These are phyloP conservation scores for Xiphophorus maculatus DNA, from an alignment of 2,113 vertebrate species.

Conservation along the genomic window DNA sequence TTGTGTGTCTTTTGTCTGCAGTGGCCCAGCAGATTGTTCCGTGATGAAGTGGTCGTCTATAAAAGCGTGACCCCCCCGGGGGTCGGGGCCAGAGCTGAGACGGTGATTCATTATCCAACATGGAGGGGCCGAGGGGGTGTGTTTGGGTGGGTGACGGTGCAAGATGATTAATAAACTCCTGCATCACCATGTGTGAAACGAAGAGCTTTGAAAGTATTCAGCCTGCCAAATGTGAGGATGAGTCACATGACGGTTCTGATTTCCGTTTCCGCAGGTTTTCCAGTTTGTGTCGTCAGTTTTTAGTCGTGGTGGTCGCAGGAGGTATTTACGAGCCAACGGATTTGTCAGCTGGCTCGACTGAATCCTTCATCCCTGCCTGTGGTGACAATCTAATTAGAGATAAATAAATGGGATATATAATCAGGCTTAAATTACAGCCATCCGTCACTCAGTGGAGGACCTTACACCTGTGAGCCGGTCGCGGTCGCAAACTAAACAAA, in stretches of 20 bases:
- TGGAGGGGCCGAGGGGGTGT: neutral
- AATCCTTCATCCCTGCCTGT: conserved; percentile 25
- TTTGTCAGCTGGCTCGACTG: conserved; percentile 26
- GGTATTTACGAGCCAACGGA: neutral
- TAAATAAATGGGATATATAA: conserved; percentile 68
- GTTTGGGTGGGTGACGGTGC: conserved; percentile 1
- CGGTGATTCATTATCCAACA: conserved; percentile 72
- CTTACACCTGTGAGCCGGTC: conserved; percentile 48
- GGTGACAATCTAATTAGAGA: conserved; percentile 69
- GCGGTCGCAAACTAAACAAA: conserved; percentile 42
- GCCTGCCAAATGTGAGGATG: neutral
- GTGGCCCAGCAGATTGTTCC: conserved; percentile 67
- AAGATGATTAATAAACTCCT: conserved; percentile 51
- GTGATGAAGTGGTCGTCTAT: conserved; percentile 79
- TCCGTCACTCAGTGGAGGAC: conserved; percentile 60
- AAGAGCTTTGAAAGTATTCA: neutral
- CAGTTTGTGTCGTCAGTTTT: neutral
- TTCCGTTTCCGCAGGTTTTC: neutral
- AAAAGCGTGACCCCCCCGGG: conserved; percentile 64
- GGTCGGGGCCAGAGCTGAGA: conserved; percentile 74
- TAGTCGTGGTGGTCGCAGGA: neutral
- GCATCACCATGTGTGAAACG: conserved; percentile 24
- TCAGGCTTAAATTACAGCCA: conserved; percentile 69
- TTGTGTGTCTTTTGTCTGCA: conserved; percentile 71
- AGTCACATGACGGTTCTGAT: neutral